These are phyloP conservation scores for Stenchaetothrips biformis DNA, from an alignment of 2,888 invertebrate species.

Conservation along the genomic window DNA sequence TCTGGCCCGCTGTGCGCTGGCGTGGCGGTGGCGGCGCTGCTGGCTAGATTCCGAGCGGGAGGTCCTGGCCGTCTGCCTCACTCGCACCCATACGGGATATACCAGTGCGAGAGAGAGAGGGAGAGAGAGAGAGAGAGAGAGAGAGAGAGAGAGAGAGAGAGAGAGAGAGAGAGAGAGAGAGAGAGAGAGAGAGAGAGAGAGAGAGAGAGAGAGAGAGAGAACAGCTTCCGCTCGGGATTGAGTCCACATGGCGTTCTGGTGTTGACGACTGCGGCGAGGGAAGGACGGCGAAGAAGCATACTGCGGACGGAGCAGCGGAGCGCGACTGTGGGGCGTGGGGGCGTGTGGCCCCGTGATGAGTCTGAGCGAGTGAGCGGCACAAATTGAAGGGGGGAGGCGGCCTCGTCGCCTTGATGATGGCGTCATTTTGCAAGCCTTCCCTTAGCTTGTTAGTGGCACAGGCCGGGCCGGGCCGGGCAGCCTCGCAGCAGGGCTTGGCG, in stretches of 20 bases:
- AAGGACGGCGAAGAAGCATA: too few species aligned
- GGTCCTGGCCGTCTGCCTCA: too few species aligned
- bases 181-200: background rate
- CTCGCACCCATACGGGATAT: too few species aligned
- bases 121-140: background rate
- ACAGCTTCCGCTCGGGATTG: too few species aligned
- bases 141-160: background rate
- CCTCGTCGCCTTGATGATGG: slow-evolving; percentile 8
- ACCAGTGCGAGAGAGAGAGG: background rate
- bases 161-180: too few species aligned
- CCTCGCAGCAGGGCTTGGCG: background rate
- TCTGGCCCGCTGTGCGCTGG: too few species aligned
- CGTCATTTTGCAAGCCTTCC: slow-evolving; percentile 14
- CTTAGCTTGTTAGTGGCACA: background rate
- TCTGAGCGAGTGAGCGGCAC: background rate
- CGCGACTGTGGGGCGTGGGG: background rate
- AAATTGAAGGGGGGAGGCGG: background rate
- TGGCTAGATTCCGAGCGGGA: too few species aligned
- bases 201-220: background rate
- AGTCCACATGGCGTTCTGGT: too few species aligned
- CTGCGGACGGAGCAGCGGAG: too few species aligned
- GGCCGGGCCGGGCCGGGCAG: background rate
- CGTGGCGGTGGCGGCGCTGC: too few species aligned
- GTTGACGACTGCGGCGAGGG: too few species aligned
- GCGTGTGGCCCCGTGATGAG: background rate